Evolutionary conservation across 1,140 invertebrate genomes (phyloP), one percentile per base, ranked within the genome.

Genomic region (Subanguina moxae): DNA sequence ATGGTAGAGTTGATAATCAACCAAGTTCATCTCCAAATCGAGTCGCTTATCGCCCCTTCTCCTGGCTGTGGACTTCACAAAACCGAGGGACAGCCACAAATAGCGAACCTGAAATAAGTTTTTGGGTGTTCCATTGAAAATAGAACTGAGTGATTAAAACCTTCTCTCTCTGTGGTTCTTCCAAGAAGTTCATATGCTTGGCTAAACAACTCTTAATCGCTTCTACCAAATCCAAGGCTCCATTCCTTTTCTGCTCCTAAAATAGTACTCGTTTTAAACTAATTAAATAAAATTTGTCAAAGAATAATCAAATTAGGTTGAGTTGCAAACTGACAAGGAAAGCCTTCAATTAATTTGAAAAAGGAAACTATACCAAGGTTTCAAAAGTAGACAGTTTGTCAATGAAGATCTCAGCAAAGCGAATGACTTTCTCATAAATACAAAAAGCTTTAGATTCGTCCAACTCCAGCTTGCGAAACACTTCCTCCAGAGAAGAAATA

Each of bases 391-490:
- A 48, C 45, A 71, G 30, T 9, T 59, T 64, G 8, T 70, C 62
- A 9, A 56, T 59, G 72, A 82, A 78, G 7, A 64, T 46, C 38
- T 75, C 77, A 32, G 62, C 67, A 67, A 80, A 71, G 1, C 80
- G 58, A n/a, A 74, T 30, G 23, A 68, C 67, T 13, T 78, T 57
- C 42, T 82, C 78, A 58, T 65, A 82, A 9, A 67, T 65, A 62
- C 80, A 82, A n/a, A 81, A 23, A 8, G 80, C 80, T 57, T 82
- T 82, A 13, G 80, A 78, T 67, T 82, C 80, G 15, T 67, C 68
- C 30, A 82, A 48, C 27, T 82, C 78, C n/a, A 82, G 62, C 1
- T 74, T 76, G n/a, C 68, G 63, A 32, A 74, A 65, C 27, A 82
- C 58, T 30, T 76, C 70, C 52, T 81, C 77, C 19, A 82, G 67